These are phyloP conservation scores for Hippoglossus hippoglossus DNA, from an alignment of 2,797 vertebrate species.

Conservation along the genomic window DNA sequence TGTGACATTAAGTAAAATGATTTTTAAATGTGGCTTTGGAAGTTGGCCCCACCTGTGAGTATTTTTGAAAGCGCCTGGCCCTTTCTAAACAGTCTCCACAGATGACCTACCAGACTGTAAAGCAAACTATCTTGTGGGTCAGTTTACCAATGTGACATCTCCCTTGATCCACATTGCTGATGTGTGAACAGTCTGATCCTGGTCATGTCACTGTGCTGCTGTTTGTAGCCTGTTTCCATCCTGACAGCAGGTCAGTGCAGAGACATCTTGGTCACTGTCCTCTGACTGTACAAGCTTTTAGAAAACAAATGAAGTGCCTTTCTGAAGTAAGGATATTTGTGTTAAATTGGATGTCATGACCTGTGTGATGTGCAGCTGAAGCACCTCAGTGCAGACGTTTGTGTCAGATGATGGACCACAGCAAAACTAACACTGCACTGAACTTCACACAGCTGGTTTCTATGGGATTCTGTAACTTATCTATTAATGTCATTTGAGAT, in stretches of 20 bases:
- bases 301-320: conserved; percentile 55
- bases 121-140: neutral
- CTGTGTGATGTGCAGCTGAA: too few relatives aligned
- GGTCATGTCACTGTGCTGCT: neutral
- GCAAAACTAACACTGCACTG: neutral
- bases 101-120: too few relatives aligned
- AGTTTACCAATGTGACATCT: neutral
- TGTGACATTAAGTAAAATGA: too few relatives aligned
- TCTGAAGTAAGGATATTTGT: conserved; percentile 15
- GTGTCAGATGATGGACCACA: too few relatives aligned
- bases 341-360: conserved; percentile 50
- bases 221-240: neutral
- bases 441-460: conserved; percentile 42
- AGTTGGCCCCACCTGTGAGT: neutral
- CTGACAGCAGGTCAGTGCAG: neutral
- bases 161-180: neutral
- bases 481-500: conserved; percentile 77
- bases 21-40: too few relatives aligned
- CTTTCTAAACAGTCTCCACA: neutral
- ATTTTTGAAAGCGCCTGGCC: neutral
- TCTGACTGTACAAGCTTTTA: conserved; percentile 11
- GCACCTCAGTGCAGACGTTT: too few relatives aligned
- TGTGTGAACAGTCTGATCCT: neutral
- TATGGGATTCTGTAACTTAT: conserved; percentile 70
- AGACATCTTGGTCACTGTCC: neutral